Conservation (phyloP, 2,797 vertebrate species). For the Sebastes steindachneri region DNA sequence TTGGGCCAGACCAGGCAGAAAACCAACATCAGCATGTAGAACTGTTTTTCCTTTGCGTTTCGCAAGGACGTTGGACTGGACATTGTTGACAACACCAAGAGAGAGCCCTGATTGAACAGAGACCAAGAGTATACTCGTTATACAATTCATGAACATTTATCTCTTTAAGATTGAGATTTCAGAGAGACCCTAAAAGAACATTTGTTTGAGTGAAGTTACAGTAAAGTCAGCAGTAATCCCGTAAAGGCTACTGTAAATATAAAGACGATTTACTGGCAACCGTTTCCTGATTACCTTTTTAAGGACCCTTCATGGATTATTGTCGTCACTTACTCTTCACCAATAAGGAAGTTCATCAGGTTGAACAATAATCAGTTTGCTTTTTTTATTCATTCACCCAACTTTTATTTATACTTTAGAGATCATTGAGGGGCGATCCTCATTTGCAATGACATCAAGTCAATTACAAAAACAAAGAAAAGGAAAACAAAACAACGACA, state of each 20-base stretch:
- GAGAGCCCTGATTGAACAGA: constrained; percentile 73
- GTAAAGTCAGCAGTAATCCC: not conserved
- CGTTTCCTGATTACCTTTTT: not conserved
- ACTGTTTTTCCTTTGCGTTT: constrained; percentile 67
- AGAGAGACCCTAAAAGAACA: not conserved
- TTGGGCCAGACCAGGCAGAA: constrained; percentile 84
- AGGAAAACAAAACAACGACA: not conserved
- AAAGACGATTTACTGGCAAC: not conserved
- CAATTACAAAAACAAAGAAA: not conserved
- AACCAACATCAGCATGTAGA: constrained; percentile 83
- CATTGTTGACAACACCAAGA: constrained; percentile 78
- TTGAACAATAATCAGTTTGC: not conserved
- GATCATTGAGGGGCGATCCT: not conserved
- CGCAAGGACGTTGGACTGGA: constrained; percentile 73
- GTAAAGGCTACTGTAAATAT: not conserved
- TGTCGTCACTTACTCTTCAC: not conserved
- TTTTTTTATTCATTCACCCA: not conserved
- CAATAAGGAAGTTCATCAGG: constrained; percentile 3
- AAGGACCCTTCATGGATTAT: not conserved
- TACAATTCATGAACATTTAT: not conserved
- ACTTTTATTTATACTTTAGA: not conserved
- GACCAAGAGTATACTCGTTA: not conserved
- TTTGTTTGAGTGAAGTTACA: not conserved
- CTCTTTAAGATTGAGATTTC: not conserved
- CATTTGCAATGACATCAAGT: not conserved